A percentile compares a stretch with the other conserved stretches of the same genome.
phyloP scores from a whole-genome alignment of 1,140 invertebrate genomes.

The Halyomorpha halys region DNA sequence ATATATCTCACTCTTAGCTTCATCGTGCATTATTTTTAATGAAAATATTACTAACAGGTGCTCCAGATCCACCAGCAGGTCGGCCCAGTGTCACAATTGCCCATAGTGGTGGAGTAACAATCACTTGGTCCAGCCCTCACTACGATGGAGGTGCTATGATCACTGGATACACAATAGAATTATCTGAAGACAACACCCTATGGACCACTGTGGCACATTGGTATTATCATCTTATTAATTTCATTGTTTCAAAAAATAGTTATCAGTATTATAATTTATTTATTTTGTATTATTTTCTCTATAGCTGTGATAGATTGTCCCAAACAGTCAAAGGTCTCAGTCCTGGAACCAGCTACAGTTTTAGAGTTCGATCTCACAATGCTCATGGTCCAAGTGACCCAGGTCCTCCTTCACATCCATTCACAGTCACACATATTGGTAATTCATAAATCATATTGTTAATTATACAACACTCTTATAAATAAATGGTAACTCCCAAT shows the following conservation, averaged over 20 bases:
- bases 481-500: too few species aligned
- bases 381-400: slow-evolving; percentile 65
- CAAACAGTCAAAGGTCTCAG: slow-evolving; percentile 45
- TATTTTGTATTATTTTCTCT: slow-evolving; percentile 18
- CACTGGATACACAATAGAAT: slow-evolving; percentile 70
- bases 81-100: slow-evolving; percentile 46
- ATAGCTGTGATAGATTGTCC: slow-evolving; percentile 50
- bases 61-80: slow-evolving; percentile 62
- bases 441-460: neutral
- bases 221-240: slow-evolving; percentile 14
- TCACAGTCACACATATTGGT: slow-evolving; percentile 36
- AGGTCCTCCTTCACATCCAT: slow-evolving; percentile 43
- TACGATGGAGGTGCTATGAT: slow-evolving; percentile 79
- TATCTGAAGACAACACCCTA: slow-evolving; percentile 32
- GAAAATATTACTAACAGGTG: slow-evolving; percentile 38
- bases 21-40: too few species aligned
- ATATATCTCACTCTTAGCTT: too few species aligned
- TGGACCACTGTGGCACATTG: slow-evolving; percentile 8
- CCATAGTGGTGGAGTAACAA: slow-evolving; percentile 41
- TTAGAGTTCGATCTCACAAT: slow-evolving; percentile 67
- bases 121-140: slow-evolving; percentile 70
- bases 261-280: neutral
- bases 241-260: neutral
- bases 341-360: slow-evolving; percentile 50
- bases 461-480: too few species aligned